Conservation (phyloP, 2,888 invertebrate species). For the Opisthograptis luteolata region DNA sequence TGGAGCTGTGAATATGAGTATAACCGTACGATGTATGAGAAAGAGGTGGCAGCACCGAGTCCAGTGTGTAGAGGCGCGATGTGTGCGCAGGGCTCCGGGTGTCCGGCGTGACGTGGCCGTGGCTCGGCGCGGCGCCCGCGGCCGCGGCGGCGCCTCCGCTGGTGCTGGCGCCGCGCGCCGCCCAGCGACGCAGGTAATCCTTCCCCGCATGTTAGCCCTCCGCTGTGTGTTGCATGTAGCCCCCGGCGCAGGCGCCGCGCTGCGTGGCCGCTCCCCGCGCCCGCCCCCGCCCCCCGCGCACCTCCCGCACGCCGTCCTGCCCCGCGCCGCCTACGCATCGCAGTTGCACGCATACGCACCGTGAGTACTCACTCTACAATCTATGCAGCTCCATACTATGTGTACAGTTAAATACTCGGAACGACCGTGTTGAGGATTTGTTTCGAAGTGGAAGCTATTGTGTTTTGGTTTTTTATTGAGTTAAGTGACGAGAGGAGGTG, state of each 20-base stretch:
- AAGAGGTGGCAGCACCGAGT: constrained; percentile 21
- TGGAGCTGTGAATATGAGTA: not conserved
- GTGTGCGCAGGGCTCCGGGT: constrained; percentile 89
- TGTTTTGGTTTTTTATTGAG: too few relatives aligned
- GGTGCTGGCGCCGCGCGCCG: constrained; percentile 89
- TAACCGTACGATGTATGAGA: not conserved
- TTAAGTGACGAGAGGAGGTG: not conserved
- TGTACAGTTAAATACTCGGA: too few relatives aligned
- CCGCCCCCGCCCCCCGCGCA: constrained; percentile 82
- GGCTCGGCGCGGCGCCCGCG: constrained; percentile 87
- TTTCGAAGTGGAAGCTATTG: too few relatives aligned
- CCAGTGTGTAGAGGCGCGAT: constrained; percentile 64
- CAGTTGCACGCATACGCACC: constrained; percentile 95
- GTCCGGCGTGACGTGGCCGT: constrained; percentile 91
- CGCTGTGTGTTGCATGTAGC: constrained; percentile 83
- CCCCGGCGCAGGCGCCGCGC: constrained; percentile 88
- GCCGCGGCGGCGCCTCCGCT: constrained; percentile 87
- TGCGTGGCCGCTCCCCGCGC: constrained; percentile 89
- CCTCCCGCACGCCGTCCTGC: constrained; percentile 88
- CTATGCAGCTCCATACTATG: constrained; percentile 34
- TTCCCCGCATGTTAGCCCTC: constrained; percentile 52
- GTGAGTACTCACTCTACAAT: constrained; percentile 86
- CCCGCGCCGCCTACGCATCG: constrained; percentile 89
- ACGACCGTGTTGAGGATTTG: too few relatives aligned
- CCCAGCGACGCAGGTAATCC: constrained; percentile 89